A percentile compares a stretch with the other conserved stretches of the same genome.
phyloP scores from a whole-genome alignment of 2,113 vertebrate genomes.

The Plestiodon gilberti region DNA sequence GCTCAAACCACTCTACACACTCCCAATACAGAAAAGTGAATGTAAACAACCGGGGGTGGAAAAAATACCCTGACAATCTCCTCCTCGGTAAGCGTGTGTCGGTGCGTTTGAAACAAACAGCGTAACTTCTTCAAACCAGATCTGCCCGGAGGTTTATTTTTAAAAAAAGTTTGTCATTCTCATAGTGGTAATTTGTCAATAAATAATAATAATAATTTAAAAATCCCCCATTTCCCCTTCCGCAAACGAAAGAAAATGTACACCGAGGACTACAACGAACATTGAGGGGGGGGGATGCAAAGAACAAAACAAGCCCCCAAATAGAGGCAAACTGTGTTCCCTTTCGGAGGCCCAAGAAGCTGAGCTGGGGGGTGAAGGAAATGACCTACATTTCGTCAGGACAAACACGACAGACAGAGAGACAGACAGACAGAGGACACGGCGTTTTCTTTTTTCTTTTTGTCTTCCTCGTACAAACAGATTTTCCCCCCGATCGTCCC shows the following conservation, averaged over 20 bases:
- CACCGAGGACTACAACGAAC: conserved; percentile 13
- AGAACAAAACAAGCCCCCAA: conserved; percentile 22
- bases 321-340: neutral
- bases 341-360: conserved; percentile 66
- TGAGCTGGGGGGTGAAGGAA: conserved; percentile 74
- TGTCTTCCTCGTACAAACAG: conserved; percentile 63
- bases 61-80: conserved; percentile 60
- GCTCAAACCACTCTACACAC: conserved; percentile 43
- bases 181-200: conserved; percentile 74
- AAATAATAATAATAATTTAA: conserved; percentile 72
- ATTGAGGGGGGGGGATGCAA: neutral
- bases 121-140: conserved; percentile 21
- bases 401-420: conserved; percentile 75
- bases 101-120: conserved; percentile 41
- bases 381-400: conserved; percentile 78
- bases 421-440: conserved; percentile 76
- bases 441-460: conserved; percentile 59
- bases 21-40: conserved; percentile 66
- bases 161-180: conserved; percentile 40
- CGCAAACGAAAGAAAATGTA: conserved; percentile 40
- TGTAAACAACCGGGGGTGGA: neutral
- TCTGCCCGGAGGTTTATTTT: conserved; percentile 37
- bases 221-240: conserved; percentile 52
- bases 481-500: conserved; percentile 70
- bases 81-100: conserved; percentile 32